Percentiles rank a stretch among this genome's conserved stretches.
These are phyloP conservation scores for Garra rufa DNA, from an alignment of 2,113 vertebrate species.

Conservation along the genomic window DNA sequence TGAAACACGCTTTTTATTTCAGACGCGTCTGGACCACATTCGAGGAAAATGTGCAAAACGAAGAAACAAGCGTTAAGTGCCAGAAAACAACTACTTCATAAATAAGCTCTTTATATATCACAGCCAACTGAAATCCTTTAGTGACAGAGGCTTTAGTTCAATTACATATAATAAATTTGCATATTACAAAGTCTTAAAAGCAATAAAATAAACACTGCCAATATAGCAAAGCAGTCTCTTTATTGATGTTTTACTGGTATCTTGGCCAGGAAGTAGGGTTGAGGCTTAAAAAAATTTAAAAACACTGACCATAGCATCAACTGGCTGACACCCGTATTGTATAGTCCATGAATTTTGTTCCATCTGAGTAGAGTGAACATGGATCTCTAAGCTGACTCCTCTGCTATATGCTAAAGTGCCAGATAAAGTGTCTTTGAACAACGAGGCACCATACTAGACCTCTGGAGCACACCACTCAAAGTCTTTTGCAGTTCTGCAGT, in stretches of 20 bases:
- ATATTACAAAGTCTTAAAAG: slow-evolving; percentile 39
- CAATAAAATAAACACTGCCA: slow-evolving; percentile 55
- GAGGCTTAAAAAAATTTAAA: slow-evolving; percentile 14
- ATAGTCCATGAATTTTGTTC: neutral
- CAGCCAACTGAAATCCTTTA: slow-evolving; percentile 36
- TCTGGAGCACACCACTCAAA: slow-evolving; percentile 49
- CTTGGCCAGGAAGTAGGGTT: neutral
- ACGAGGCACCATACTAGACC: neutral
- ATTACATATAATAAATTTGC: slow-evolving; percentile 35
- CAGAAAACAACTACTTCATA: slow-evolving; percentile 66
- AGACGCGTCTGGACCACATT: slow-evolving; percentile 65
- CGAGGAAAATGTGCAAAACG: slow-evolving; percentile 72
- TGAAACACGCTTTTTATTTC: slow-evolving; percentile 61
- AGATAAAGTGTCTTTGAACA: slow-evolving; percentile 51
- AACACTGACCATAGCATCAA: slow-evolving; percentile 33
- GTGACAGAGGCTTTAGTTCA: slow-evolving; percentile 50
- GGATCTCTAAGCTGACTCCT: slow-evolving; percentile 28
- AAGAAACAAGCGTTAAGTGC: slow-evolving; percentile 66
- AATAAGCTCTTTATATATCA: slow-evolving; percentile 72
- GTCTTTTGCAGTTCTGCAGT: slow-evolving; percentile 65
- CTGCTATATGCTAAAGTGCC: slow-evolving; percentile 54
- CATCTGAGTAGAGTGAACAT: slow-evolving; percentile 26
- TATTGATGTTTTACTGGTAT: slow-evolving; percentile 33
- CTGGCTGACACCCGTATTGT: slow-evolving; percentile 53
- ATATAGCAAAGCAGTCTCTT: slow-evolving; percentile 40